A percentile compares a stretch with the other conserved stretches of the same genome.
Evolutionary conservation across 1,140 invertebrate genomes (phyloP).

Genomic region (Octopus bimaculoides): DNA sequence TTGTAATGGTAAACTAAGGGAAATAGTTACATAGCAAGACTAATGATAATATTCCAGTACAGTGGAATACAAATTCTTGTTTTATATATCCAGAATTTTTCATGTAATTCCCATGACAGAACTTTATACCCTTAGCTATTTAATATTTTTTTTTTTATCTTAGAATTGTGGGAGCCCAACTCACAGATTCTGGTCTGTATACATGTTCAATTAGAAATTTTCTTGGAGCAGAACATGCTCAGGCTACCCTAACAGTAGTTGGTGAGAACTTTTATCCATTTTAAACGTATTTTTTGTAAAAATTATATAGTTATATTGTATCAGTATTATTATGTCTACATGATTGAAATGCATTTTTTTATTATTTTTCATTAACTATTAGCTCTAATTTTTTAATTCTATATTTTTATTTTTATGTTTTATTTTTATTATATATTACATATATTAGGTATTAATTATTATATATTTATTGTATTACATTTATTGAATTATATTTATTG

Average conservation of each 20-base stretch:
- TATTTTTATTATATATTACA: too few relatives aligned
- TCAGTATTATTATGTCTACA: neutral
- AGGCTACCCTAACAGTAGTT: conserved; percentile 51
- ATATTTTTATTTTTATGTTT: neutral
- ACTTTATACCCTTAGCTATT: neutral
- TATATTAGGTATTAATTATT: too few relatives aligned
- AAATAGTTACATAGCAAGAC: too few relatives aligned
- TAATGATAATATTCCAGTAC: too few relatives aligned
- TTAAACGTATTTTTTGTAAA: neutral
- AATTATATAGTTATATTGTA: too few relatives aligned
- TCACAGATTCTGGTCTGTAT: conserved; percentile 58
- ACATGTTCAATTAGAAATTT: conserved; percentile 59
- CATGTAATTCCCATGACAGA: too few relatives aligned
- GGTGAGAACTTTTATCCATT: conserved; percentile 40
- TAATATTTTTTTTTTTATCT: conserved; percentile 10
- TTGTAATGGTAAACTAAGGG: too few relatives aligned
- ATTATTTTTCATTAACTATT: neutral
- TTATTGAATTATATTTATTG: too few relatives aligned
- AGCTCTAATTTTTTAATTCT: neutral
- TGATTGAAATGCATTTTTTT: neutral
- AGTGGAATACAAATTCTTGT: too few relatives aligned
- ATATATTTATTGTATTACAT: too few relatives aligned
- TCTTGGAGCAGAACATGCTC: conserved; percentile 44
- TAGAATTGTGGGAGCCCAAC: conserved; percentile 55
- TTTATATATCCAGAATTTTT: too few relatives aligned